Conservation (phyloP, 2,797 vertebrate species). For the Chiloscyllium punctatum region DNA sequence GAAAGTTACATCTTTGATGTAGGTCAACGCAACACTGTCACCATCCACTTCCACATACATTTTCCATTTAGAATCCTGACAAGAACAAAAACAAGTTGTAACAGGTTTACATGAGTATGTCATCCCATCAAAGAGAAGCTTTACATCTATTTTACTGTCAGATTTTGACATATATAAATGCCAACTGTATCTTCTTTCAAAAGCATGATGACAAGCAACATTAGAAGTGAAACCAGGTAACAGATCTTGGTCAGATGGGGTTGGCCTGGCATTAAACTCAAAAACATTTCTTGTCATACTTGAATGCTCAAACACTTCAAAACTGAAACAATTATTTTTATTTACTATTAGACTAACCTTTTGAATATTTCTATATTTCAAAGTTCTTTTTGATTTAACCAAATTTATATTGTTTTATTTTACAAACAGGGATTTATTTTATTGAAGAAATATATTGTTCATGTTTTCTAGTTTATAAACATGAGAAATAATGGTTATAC, state of each 20-base stretch:
- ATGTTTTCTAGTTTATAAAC: neutral
- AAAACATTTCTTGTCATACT: neutral
- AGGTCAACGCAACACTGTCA: slow-evolving; percentile 88
- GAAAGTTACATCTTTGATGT: slow-evolving; percentile 96
- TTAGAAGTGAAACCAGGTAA: neutral
- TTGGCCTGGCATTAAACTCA: neutral
- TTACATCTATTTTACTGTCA: slow-evolving; percentile 14
- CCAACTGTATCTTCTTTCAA: neutral
- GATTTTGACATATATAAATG: slow-evolving; percentile 20
- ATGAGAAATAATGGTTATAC: neutral
- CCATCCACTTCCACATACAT: slow-evolving; percentile 98
- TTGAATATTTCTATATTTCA: neutral
- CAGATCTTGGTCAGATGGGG: neutral
- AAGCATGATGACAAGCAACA: neutral
- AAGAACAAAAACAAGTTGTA: neutral
- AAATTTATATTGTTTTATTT: neutral
- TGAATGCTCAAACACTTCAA: neutral
- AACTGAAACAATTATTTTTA: neutral
- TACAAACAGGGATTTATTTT: neutral
- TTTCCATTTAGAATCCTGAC: slow-evolving; percentile 98
- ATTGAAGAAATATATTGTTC: neutral
- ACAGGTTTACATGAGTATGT: neutral
- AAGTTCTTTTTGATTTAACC: neutral
- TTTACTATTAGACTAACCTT: neutral
- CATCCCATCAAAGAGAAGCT: neutral